A percentile compares a stretch with the other conserved stretches of the same genome.
Conservation (phyloP, 2,113 vertebrate species). For the Rhinopithecus roxellana region DNA sequence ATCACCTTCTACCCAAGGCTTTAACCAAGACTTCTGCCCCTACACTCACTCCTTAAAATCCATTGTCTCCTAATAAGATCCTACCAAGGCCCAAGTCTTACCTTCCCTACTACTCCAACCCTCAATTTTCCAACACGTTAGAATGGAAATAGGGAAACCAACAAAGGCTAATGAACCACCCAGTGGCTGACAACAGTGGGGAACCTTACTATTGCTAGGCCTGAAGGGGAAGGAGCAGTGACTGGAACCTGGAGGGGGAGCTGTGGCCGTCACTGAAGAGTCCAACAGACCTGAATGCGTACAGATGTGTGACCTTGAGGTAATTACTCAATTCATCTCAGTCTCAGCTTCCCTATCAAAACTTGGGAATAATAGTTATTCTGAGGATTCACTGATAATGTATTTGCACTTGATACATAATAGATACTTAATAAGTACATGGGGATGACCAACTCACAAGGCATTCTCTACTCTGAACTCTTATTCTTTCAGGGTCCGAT, state of each 20-base stretch:
- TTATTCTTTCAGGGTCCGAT: not conserved
- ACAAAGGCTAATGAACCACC: not conserved
- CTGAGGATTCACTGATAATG: not conserved
- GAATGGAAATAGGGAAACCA: not conserved
- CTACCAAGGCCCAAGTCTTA: not conserved
- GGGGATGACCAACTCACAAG: not conserved
- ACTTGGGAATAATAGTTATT: not conserved
- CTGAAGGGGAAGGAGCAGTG: not conserved
- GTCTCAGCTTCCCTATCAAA: not conserved
- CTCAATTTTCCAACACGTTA: not conserved
- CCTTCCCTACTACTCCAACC: not conserved
- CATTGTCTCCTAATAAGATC: not conserved
- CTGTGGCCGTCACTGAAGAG: not conserved
- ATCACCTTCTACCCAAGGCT: not conserved
- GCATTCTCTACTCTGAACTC: not conserved
- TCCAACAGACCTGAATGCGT: not conserved
- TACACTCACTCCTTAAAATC: not conserved
- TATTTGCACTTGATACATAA: not conserved
- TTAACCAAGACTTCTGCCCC: not conserved
- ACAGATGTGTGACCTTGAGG: not conserved
- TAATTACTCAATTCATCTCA: not conserved
- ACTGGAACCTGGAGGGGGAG: not conserved
- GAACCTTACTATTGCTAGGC: not conserved
- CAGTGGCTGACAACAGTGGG: not conserved
- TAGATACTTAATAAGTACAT: not conserved